Percentiles rank a stretch among this genome's conserved stretches.
Evolutionary conservation across 2,888 invertebrate genomes (phyloP).

Genomic region (Brenthis daphne): DNA sequence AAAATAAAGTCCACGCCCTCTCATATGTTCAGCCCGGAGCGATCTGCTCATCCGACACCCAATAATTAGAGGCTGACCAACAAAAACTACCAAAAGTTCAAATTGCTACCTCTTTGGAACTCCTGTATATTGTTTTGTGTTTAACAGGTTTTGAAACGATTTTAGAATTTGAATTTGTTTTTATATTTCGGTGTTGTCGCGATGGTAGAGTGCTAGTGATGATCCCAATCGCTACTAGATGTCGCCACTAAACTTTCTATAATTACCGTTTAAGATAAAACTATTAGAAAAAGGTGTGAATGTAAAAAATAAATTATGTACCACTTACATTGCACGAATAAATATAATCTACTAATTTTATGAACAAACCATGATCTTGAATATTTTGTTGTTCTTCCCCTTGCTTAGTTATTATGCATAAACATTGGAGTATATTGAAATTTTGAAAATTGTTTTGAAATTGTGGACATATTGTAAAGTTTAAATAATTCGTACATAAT

Average conservation of each 20-base stretch:
- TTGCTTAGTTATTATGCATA: neutral
- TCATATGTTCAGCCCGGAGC: conserved; percentile 61
- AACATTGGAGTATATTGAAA: too few relatives aligned
- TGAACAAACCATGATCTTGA: neutral
- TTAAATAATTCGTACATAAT: neutral
- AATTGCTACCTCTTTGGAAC: conserved; percentile 53
- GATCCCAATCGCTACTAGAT: too few relatives aligned
- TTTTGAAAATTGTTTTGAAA: too few relatives aligned
- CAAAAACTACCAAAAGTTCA: conserved; percentile 64
- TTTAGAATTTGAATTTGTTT: conserved; percentile 15
- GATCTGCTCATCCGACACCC: conserved; percentile 26
- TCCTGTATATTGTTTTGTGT: conserved; percentile 26
- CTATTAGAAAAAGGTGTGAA: too few relatives aligned
- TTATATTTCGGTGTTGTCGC: conserved; percentile 12
- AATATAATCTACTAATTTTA: neutral
- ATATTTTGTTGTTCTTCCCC: too few relatives aligned
- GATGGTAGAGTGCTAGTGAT: neutral
- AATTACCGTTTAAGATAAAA: too few relatives aligned
- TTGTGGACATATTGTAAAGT: neutral
- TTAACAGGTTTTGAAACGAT: conserved; percentile 19
- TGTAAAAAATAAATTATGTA: too few relatives aligned
- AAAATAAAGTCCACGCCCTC: conserved; percentile 46
- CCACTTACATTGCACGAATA: too few relatives aligned
- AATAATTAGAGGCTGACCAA: conserved; percentile 29
- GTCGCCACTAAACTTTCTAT: too few relatives aligned